These are phyloP conservation scores for Drosophila lowei DNA, from an alignment of 1,140 invertebrate genomes.

Conservation along the genomic window DNA sequence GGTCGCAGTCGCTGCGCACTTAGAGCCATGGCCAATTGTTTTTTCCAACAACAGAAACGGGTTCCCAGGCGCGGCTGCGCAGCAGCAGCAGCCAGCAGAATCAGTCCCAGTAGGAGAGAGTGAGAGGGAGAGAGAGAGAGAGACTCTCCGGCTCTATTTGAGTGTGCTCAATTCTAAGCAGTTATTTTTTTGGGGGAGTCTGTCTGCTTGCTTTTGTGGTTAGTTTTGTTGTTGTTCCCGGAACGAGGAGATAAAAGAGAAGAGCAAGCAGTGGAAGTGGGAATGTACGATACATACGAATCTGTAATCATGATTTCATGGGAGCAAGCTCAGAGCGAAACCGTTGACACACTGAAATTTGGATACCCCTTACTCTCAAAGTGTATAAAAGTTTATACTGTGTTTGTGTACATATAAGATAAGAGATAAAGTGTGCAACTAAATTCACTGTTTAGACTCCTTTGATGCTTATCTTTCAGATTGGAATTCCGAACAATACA, in stretches of 20 bases:
- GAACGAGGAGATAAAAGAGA: conserved; percentile 47
- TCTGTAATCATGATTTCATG: conserved; percentile 13
- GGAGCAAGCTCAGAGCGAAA: conserved; percentile 11
- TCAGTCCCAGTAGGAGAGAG: conserved; percentile 40
- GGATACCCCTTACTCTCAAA: too few species aligned
- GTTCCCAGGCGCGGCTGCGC: conserved; percentile 65
- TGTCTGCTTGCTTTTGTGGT: conserved; percentile 8
- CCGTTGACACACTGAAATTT: conserved; percentile 13
- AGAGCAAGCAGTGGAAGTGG: conserved; percentile 22
- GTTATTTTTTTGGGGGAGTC: conserved; percentile 36
- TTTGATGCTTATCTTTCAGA: too few species aligned
- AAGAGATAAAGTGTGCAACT: too few species aligned
- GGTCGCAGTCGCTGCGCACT: conserved; percentile 2
- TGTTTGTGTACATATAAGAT: too few species aligned
- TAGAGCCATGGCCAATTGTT: conserved; percentile 23
- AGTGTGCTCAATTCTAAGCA: conserved; percentile 70
- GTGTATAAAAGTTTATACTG: too few species aligned
- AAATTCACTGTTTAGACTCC: too few species aligned
- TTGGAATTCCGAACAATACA: too few species aligned
- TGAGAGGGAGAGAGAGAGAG: conserved; percentile 37
- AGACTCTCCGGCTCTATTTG: conserved; percentile 47
- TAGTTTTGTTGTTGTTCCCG: conserved; percentile 49
- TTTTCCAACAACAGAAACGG: conserved; percentile 57
- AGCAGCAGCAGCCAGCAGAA: conserved; percentile 17
- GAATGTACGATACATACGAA: too few species aligned